These are phyloP conservation scores for Darevskia mixta DNA, from an alignment of 2,797 vertebrate genomes.

Conservation along the genomic window DNA sequence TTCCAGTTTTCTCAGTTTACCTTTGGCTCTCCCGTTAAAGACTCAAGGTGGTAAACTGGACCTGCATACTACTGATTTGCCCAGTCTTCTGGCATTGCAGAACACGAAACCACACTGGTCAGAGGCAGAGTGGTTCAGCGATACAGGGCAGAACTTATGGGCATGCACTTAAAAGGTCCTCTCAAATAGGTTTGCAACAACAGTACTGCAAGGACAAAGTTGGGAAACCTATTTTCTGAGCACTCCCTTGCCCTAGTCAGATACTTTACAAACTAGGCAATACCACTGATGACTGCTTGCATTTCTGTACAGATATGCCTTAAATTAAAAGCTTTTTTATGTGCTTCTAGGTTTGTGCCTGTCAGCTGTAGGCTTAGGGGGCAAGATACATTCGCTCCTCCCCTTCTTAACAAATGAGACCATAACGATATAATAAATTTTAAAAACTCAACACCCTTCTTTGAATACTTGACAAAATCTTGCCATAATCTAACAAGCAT, in stretches of 20 bases:
- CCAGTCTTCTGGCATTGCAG: background rate
- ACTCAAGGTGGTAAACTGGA: accelerated
- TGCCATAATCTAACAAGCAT: background rate
- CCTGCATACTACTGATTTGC: background rate
- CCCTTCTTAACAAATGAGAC: background rate
- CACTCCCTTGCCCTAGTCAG: too few species aligned
- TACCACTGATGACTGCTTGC: background rate
- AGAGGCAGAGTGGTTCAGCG: background rate
- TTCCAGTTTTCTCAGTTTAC: background rate
- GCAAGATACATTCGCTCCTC: background rate
- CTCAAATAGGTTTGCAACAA: background rate
- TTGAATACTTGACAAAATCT: background rate
- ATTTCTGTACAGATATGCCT: background rate
- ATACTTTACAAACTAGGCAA: background rate
- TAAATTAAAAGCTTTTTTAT: background rate
- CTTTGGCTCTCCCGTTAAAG: background rate
- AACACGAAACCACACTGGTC: background rate
- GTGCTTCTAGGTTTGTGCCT: background rate
- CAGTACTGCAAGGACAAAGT: background rate
- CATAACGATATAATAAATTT: background rate
- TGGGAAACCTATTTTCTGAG: background rate
- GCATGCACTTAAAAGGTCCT: background rate
- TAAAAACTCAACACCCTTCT: background rate
- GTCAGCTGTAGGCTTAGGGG: background rate
- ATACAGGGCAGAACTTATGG: background rate